Base-by-base conservation (phyloP, 2,888 invertebrate species). In the Uloborus plumipes region DNA sequence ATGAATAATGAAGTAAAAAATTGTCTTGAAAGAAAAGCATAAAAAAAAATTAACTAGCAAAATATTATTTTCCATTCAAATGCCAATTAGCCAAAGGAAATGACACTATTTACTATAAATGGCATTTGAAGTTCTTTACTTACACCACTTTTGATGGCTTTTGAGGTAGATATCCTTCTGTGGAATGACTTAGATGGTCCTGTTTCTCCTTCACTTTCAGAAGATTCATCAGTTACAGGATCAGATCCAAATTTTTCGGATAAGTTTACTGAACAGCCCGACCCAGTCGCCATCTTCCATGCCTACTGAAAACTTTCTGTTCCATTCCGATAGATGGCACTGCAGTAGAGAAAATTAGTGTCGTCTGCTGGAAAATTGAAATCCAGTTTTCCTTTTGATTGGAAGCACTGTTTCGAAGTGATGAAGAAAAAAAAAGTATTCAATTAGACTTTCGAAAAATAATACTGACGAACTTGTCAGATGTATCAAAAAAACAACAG, bases 181-280 rank as follows among this genome's bases (percentile, higher is more conserved):
- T 94, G 93, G 89, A 94, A 93, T 86, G 92, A 92, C 89, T 91
- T 92, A 86, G 93, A 94, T 87, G 93, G 94, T 89, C 94, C 94
- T 79, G 93, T 92, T 89, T 95, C 95, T 89, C 93, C 93, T 89
- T 95, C 95, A 90, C 95, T 95, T 88, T 94, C 95, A 50, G 94
- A 92, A 84, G 93, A 92, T 86, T 93, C 93, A 86, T 92, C 93
- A 84, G 88, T 86, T 72, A 85, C 76, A 55, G 78, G 74, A 82
- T 84, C 84, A 50, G 84, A 84, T 39, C 77, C 81, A n/a, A 70
- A 74, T 75, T 84, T 84, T 78, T 82, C 82, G 50, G 78, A 65
- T 73, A 82, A 58, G 66, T 61, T 84, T 16, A 64, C 78, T 53
- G 71, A 22, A 77, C 69, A 77, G 18, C 58, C 84, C 66, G 72